Evolutionary conservation across 2,797 vertebrate species (phyloP).

Genomic region (Tokudaia muenninki): DNA sequence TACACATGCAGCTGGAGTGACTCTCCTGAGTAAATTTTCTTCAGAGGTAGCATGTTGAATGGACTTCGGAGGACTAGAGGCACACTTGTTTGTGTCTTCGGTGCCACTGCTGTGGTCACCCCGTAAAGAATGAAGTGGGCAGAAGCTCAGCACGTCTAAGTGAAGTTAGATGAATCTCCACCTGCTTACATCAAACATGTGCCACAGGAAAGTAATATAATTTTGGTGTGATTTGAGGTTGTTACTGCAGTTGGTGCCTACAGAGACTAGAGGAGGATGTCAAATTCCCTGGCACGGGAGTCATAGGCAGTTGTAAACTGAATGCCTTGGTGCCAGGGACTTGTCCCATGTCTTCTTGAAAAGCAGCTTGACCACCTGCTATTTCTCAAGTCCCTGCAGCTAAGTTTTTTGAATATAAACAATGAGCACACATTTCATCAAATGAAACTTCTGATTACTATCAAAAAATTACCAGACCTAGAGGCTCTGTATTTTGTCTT

Average conservation of each 20-base stretch:
- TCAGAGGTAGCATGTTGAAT: background rate
- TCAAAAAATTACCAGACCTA: background rate
- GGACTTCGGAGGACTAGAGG: background rate
- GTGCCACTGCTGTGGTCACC: background rate
- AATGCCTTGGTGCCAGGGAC: background rate
- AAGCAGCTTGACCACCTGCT: background rate
- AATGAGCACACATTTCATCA: background rate
- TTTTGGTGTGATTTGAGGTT: background rate
- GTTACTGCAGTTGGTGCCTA: background rate
- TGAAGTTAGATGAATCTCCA: background rate
- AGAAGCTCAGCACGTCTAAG: background rate
- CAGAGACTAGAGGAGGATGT: background rate
- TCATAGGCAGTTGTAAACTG: background rate
- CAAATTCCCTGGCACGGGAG: background rate
- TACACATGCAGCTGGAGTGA: background rate
- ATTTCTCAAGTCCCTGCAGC: background rate
- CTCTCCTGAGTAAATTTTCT: background rate
- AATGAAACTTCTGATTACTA: background rate
- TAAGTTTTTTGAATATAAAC: background rate
- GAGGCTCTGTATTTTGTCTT: background rate
- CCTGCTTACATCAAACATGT: background rate
- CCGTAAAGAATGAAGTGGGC: background rate
- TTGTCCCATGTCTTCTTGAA: background rate
- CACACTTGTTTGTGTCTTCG: background rate
- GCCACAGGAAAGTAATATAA: background rate